Evolutionary conservation across 1,140 invertebrate species (phyloP).

Genomic region (Harpegnathos saltator): DNA sequence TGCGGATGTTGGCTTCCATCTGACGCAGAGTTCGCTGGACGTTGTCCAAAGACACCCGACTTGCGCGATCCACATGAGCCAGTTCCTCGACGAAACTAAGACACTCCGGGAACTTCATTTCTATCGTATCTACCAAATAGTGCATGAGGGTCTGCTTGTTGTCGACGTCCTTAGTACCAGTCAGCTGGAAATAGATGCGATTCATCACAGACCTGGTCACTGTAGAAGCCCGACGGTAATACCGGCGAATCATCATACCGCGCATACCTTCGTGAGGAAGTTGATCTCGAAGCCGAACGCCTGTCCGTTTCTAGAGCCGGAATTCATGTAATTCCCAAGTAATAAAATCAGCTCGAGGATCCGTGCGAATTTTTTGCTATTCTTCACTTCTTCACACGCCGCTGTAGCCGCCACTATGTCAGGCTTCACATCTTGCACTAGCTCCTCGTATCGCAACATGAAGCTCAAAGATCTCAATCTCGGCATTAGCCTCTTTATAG

Average conservation of each 20-base stretch:
- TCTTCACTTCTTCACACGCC: conserved; percentile 97
- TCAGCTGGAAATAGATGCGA: conserved; percentile 89
- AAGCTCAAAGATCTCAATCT: conserved; percentile 96
- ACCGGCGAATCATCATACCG: background rate
- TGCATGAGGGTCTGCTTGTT: conserved; percentile 97
- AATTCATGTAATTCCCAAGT: conserved; percentile 98
- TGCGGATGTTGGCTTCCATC: conserved; percentile 94
- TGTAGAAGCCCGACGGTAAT: background rate
- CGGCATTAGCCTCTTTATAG: conserved; percentile 95
- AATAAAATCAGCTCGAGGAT: conserved; percentile 96
- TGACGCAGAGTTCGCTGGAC: conserved; percentile 93
- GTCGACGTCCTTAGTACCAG: conserved; percentile 97
- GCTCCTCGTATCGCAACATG: conserved; percentile 93
- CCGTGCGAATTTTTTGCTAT: conserved; percentile 95
- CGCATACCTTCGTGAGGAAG: conserved; percentile 94
- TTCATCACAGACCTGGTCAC: no score
- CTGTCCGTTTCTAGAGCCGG: conserved; percentile 96
- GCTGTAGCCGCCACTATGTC: conserved; percentile 97
- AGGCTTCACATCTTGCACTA: conserved; percentile 96
- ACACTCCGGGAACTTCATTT: conserved; percentile 95
- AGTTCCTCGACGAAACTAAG: conserved; percentile 95
- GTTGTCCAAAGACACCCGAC: conserved; percentile 94
- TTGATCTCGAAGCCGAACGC: conserved; percentile 98
- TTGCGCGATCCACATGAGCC: conserved; percentile 93
- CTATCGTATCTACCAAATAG: conserved; percentile 95